phyloP scores from a whole-genome alignment of 2,797 vertebrate genomes.

The Okamejei kenojei region DNA sequence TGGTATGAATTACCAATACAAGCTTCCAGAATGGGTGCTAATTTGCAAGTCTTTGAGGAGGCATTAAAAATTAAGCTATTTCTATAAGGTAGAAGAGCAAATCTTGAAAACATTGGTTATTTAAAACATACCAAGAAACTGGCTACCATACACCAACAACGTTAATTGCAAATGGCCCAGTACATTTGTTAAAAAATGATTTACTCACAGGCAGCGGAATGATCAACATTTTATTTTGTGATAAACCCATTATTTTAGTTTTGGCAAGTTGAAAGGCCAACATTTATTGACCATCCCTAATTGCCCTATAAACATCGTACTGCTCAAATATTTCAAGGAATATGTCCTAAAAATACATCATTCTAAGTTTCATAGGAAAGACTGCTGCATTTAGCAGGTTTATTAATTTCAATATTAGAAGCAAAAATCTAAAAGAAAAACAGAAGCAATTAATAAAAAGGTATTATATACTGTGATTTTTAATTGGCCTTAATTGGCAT shows the following conservation, averaged over 20 bases:
- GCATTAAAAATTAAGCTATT: background rate
- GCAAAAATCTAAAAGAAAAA: background rate
- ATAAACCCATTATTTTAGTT: background rate
- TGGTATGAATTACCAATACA: background rate
- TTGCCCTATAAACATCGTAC: background rate
- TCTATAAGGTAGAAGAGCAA: background rate
- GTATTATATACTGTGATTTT: constrained; percentile 36
- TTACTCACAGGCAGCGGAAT: background rate
- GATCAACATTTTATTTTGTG: background rate
- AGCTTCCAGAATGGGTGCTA: background rate
- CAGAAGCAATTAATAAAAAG: constrained; percentile 33
- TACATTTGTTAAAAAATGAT: background rate
- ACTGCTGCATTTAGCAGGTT: background rate
- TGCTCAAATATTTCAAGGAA: background rate
- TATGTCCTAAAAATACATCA: background rate
- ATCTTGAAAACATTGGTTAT: background rate
- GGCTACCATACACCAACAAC: background rate
- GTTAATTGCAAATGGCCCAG: background rate
- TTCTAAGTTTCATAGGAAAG: background rate
- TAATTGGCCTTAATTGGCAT: background rate
- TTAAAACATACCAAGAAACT: background rate
- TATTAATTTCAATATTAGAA: background rate
- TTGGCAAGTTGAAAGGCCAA: no score
- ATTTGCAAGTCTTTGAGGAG: background rate
- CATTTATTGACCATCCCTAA: no score